Evolutionary conservation across 2,888 invertebrate species (phyloP).

Genomic region (Athetis lepigone): DNA sequence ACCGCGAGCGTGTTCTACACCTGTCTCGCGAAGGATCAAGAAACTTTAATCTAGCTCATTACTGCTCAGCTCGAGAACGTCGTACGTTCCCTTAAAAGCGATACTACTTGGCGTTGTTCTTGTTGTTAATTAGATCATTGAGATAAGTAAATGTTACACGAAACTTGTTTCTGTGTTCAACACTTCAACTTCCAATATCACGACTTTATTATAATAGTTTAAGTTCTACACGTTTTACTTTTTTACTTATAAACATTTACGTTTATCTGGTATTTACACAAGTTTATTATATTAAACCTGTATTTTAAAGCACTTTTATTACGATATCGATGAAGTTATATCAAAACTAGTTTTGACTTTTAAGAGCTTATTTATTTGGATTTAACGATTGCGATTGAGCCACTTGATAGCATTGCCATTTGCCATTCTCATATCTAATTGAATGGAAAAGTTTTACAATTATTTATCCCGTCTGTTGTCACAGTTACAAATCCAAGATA

Average conservation of each 20-base stretch:
- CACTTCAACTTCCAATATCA: constrained; percentile 74
- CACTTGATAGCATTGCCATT: constrained; percentile 25
- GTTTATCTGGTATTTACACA: constrained; percentile 26
- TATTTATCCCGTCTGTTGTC: constrained; percentile 13
- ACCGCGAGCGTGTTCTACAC: constrained; percentile 75
- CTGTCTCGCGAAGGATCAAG: constrained; percentile 84
- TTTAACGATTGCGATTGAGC: constrained; percentile 27
- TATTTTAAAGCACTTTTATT: constrained; percentile 26
- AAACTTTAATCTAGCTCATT: constrained; percentile 83
- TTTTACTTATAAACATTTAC: constrained; percentile 24
- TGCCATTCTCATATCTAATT: constrained; percentile 9
- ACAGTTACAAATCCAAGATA: constrained; percentile 22
- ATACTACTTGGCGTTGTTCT: constrained; percentile 76
- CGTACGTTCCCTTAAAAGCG: constrained; percentile 72
- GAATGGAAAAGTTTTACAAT: constrained; percentile 16
- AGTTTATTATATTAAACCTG: constrained; percentile 29
- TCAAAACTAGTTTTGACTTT: constrained; percentile 43
- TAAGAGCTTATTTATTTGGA: constrained; percentile 31
- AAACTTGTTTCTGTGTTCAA: constrained; percentile 73
- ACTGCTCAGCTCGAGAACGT: constrained; percentile 74
- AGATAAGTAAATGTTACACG: constrained; percentile 82
- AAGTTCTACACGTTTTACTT: constrained; percentile 34
- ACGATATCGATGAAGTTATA: constrained; percentile 42
- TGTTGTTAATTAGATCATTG: constrained; percentile 80
- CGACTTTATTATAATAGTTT: constrained; percentile 69